Evolutionary conservation across 2,888 invertebrate species (phyloP).

Genomic region (Lasioglossum malachurum): DNA sequence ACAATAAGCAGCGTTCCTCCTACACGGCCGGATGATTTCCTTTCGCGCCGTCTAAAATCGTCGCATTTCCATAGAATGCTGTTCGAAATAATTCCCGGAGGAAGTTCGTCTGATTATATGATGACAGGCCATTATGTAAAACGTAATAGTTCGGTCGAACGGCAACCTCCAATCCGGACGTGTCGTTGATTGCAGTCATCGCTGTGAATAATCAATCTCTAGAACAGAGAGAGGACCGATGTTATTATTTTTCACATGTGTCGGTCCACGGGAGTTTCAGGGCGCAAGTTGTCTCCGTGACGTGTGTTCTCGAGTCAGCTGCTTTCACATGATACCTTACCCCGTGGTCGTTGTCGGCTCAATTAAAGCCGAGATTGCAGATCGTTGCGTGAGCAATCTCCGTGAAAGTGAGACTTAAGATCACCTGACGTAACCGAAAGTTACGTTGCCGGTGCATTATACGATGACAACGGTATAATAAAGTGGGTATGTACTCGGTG

Average conservation of each 20-base stretch:
- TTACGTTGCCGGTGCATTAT: background rate
- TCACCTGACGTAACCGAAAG: background rate
- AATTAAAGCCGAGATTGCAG: slow-evolving; percentile 28
- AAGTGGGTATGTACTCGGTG: background rate
- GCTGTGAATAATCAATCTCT: slow-evolving; percentile 28
- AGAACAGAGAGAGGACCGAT: background rate
- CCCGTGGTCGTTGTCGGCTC: background rate
- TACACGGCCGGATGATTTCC: slow-evolving; percentile 28
- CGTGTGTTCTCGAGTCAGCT: background rate
- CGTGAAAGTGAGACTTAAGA: slow-evolving; percentile 15
- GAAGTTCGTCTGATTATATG: slow-evolving; percentile 33
- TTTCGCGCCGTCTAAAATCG: slow-evolving; percentile 22
- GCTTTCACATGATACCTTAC: slow-evolving; percentile 15
- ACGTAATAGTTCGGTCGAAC: slow-evolving; percentile 8
- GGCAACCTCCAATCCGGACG: slow-evolving; percentile 16
- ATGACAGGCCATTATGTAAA: slow-evolving; percentile 51
- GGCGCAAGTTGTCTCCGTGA: background rate
- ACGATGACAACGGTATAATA: background rate
- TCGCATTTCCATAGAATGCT: slow-evolving; percentile 37
- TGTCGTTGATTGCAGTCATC: slow-evolving; percentile 33
- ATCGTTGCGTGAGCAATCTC: slow-evolving; percentile 14
- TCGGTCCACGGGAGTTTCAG: background rate
- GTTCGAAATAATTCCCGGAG: slow-evolving; percentile 28
- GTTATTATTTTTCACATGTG: slow-evolving; percentile 19
- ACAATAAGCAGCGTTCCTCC: slow-evolving; percentile 35